Percentiles rank a stretch among this genome's conserved stretches.
Evolutionary conservation across 2,888 invertebrate genomes (phyloP).

Genomic region (Heliothis peltigera): DNA sequence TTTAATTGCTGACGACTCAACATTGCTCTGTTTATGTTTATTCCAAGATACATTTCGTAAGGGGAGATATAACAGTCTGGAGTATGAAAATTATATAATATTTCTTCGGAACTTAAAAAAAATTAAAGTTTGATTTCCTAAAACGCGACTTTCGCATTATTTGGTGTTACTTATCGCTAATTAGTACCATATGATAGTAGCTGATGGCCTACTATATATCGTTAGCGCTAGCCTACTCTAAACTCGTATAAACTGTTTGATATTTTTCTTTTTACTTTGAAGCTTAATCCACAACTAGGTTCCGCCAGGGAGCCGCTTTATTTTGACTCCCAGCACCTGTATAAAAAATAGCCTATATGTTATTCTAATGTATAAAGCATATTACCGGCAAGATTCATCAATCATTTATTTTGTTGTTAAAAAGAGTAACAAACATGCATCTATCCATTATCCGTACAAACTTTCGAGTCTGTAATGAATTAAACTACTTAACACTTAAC

Average conservation of each 20-base stretch:
- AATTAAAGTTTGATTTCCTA: conserved; percentile 12
- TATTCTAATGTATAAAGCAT: too few species aligned
- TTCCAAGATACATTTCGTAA: conserved; percentile 39
- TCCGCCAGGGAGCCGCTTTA: too few species aligned
- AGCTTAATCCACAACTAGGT: too few species aligned
- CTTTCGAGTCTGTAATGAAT: too few species aligned
- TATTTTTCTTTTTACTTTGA: too few species aligned
- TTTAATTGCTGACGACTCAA: conserved; percentile 32
- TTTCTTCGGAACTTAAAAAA: conserved; percentile 17
- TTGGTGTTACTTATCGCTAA: conserved; percentile 3
- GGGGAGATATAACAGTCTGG: conserved; percentile 1
- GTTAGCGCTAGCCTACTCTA: neutral
- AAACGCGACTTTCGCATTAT: conserved; percentile 7
- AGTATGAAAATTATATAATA: conserved; percentile 9
- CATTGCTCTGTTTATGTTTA: conserved; percentile 32
- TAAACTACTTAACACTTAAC: neutral
- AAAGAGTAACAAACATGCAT: too few species aligned
- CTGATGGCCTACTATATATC: neutral
- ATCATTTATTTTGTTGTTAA: too few species aligned
- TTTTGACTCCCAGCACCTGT: too few species aligned
- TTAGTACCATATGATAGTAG: neutral
- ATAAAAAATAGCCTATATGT: too few species aligned
- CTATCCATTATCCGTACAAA: too few species aligned
- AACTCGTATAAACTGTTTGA: too few species aligned
- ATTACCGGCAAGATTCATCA: too few species aligned